Evolutionary conservation across 2,113 vertebrate species (phyloP), one percentile per base, ranked within the genome.

Genomic region (Chloropsis hardwickii): DNA sequence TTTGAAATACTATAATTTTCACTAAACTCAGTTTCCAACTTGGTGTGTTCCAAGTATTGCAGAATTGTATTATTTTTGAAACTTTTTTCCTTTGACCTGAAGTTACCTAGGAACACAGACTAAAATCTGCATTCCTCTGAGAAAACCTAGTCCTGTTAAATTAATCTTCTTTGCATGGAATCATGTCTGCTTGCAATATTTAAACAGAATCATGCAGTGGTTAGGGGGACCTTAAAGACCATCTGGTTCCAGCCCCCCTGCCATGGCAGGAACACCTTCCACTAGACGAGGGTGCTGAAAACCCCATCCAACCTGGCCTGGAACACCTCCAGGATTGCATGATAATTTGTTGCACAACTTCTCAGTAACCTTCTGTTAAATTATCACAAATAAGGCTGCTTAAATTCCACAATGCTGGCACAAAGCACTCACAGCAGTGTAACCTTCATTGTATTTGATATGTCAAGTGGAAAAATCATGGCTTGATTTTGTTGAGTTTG

Each of bases 1-100:
- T 98, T 97, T 97, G 89, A 98, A 98, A 97, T 98, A 94, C 98
- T 98, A 96, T 98, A 98, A 98, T 98, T 98, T 98, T 97, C 97
- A 96, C 97, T 96, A 91, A 97, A 98, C 91, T 98, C 96, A 81
- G 95, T 98, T 98, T 98, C 97, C 98, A 98, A 86, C 86, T 94
- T 69, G 66, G 67, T 96, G 66, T 72, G 93, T 87, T 97, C 97
- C 97, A 98, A 98, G 97, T 67, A 94, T 97, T 95, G 96, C 94
- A 97, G 97, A 96, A 97, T 95, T 92, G 96, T 98, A 97, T 98
- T 98, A 97, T 97, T 98, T 97, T 98, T 98, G 97, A 98, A 97
- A 96, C 95, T 90, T 88, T 93, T 74, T 98, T 95, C 88, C 64
- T 96, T 90, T 98, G 98, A 98, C 98, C 98, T 98, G 96, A 98